A percentile compares a stretch with the other conserved stretches of the same genome.
phyloP scores from a whole-genome alignment of 1,140 invertebrate species.

The Lithobius niger region DNA sequence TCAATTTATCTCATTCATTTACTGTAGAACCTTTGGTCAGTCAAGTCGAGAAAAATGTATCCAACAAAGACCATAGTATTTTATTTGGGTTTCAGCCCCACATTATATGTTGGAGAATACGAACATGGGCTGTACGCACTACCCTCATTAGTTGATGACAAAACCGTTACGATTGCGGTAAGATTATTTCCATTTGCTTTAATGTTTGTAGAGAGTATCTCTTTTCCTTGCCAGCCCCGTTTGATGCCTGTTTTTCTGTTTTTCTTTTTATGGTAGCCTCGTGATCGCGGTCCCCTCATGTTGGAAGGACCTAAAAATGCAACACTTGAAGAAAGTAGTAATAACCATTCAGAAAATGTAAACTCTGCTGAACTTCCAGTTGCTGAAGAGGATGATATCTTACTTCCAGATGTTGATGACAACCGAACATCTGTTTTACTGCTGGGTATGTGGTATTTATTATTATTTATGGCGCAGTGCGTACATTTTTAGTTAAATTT shows the following conservation, averaged over 20 bases:
- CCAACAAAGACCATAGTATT: background rate
- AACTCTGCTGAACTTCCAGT: background rate
- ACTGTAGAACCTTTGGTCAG: background rate
- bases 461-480: too few relatives aligned
- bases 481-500: too few relatives aligned
- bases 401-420: background rate
- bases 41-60: background rate
- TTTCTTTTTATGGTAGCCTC: constrained; percentile 16
- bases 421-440: constrained; percentile 5
- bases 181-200: constrained; percentile 16
- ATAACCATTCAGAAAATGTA: background rate
- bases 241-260: background rate
- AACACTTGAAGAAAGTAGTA: background rate
- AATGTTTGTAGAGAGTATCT: background rate
- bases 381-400: background rate
- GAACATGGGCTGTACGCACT: constrained; percentile 76
- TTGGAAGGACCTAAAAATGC: constrained; percentile 26
- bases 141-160: constrained; percentile 77
- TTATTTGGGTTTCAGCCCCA: constrained; percentile 51
- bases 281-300: constrained; percentile 22
- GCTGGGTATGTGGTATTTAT: constrained; percentile 1
- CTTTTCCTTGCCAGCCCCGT: too few relatives aligned
- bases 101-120: constrained; percentile 85
- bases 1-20: background rate
- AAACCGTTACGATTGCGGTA: constrained; percentile 37